Percentiles rank a stretch among this genome's conserved stretches.
Evolutionary conservation across 2,888 invertebrate species (phyloP).

Genomic region (Oasisia sp.): DNA sequence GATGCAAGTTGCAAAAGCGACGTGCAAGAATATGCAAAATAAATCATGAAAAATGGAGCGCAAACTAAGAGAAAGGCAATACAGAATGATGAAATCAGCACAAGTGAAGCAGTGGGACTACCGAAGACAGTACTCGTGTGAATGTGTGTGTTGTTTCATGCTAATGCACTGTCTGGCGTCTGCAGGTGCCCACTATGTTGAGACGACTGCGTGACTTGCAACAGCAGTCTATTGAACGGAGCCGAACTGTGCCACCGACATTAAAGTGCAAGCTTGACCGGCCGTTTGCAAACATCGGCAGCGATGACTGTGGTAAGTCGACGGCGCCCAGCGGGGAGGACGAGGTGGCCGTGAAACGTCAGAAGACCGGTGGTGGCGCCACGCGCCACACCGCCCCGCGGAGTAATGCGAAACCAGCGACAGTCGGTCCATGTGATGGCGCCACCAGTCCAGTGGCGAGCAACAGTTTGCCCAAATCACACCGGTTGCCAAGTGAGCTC

Average conservation of each 20-base stretch:
- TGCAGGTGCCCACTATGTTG: conserved; percentile 82
- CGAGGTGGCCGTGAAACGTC: not conserved
- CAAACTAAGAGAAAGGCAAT: not conserved
- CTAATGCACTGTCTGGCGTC: not conserved
- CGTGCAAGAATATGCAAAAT: not conserved
- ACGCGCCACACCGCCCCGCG: not conserved
- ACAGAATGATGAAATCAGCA: not conserved
- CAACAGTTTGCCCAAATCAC: not conserved
- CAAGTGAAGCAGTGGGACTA: not conserved
- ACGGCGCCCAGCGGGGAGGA: not conserved
- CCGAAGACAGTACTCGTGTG: not conserved
- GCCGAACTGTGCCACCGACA: not conserved
- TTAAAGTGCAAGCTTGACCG: conserved; percentile 29
- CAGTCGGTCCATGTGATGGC: not conserved
- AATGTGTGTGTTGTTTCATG: not conserved
- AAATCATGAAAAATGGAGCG: not conserved
- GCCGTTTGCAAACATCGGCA: conserved; percentile 46
- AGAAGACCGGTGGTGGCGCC: not conserved
- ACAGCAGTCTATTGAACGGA: conserved; percentile 18
- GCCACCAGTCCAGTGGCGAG: not conserved
- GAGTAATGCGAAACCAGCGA: not conserved
- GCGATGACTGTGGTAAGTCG: conserved; percentile 6
- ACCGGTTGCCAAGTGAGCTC: conserved; percentile 13
- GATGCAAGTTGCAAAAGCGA: not conserved
- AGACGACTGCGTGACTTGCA: conserved; percentile 82